Conservation (phyloP, 1,140 invertebrate species). For the Drosophila elegans region DNA sequence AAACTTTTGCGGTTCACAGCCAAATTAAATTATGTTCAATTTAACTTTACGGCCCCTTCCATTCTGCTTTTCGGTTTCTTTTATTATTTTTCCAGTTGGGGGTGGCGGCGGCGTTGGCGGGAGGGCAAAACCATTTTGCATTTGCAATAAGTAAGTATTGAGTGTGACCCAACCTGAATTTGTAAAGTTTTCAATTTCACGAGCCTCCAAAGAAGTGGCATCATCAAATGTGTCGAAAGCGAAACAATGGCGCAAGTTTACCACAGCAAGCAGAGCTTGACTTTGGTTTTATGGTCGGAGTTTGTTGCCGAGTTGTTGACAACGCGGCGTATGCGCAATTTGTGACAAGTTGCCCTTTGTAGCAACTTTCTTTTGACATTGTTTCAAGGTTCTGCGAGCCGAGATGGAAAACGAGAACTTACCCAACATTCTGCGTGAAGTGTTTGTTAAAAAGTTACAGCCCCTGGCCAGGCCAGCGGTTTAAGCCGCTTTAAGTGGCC, state of each 20-base stretch:
- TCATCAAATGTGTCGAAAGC: conserved; percentile 55
- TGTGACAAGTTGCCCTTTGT: conserved; percentile 61
- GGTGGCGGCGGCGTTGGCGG: not conserved
- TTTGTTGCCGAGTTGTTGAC: conserved; percentile 37
- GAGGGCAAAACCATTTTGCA: conserved; percentile 28
- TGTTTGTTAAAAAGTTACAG: conserved; percentile 51
- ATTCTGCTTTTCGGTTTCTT: conserved; percentile 13
- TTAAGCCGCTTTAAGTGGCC: conserved; percentile 41
- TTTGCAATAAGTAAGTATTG: conserved; percentile 48
- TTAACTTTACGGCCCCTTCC: conserved; percentile 45
- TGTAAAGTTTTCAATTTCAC: conserved; percentile 52
- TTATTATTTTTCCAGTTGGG: not conserved
- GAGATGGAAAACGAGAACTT: conserved; percentile 25
- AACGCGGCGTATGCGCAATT: conserved; percentile 59
- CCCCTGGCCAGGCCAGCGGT: conserved; percentile 8
- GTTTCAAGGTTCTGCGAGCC: conserved; percentile 39
- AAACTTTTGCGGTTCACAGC: conserved; percentile 63
- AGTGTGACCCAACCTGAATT: conserved; percentile 58
- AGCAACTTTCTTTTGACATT: conserved; percentile 55
- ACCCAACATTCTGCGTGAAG: conserved; percentile 47
- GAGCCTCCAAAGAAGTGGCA: conserved; percentile 35
- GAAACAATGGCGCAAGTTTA: conserved; percentile 57
- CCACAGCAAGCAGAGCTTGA: conserved; percentile 37
- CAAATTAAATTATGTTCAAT: conserved; percentile 66
- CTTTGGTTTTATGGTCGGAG: conserved; percentile 54